phyloP scores from a whole-genome alignment of 2,888 invertebrate genomes.

The Drosophila cognata region DNA sequence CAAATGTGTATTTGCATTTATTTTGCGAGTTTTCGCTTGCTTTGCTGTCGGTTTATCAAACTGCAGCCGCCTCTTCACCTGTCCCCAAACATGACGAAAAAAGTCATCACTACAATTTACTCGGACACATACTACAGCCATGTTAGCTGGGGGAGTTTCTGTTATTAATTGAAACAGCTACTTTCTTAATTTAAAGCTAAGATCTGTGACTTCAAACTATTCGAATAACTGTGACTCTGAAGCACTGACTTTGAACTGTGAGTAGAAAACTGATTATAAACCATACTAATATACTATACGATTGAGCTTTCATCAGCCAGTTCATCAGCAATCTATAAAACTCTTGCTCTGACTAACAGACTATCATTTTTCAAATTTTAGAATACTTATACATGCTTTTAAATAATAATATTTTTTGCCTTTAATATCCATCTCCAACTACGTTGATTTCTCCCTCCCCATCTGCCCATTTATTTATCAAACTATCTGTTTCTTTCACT shows the following conservation, averaged over 20 bases:
- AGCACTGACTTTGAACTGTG: neutral
- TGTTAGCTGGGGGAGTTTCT: neutral
- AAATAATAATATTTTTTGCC: neutral
- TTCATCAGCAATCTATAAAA: neutral
- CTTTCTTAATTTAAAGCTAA: neutral
- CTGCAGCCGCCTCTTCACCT: conserved; percentile 19
- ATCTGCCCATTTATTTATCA: neutral
- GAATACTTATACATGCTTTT: neutral
- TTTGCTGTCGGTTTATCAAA: conserved; percentile 30
- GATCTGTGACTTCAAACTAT: neutral
- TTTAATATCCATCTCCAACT: neutral
- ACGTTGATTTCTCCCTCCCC: neutral
- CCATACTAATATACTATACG: neutral
- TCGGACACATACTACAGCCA: conserved; percentile 26
- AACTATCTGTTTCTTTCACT: neutral
- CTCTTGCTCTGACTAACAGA: neutral
- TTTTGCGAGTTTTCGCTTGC: conserved; percentile 78
- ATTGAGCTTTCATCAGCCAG: neutral
- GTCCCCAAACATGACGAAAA: conserved; percentile 31
- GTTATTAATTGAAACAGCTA: neutral
- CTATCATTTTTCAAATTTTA: neutral
- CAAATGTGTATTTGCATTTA: conserved; percentile 79
- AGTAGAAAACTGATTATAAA: neutral
- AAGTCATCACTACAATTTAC: conserved; percentile 51
- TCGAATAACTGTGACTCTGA: neutral